Base-by-base conservation (phyloP, 1,140 invertebrate genomes). In the Agrilus planipennis region DNA sequence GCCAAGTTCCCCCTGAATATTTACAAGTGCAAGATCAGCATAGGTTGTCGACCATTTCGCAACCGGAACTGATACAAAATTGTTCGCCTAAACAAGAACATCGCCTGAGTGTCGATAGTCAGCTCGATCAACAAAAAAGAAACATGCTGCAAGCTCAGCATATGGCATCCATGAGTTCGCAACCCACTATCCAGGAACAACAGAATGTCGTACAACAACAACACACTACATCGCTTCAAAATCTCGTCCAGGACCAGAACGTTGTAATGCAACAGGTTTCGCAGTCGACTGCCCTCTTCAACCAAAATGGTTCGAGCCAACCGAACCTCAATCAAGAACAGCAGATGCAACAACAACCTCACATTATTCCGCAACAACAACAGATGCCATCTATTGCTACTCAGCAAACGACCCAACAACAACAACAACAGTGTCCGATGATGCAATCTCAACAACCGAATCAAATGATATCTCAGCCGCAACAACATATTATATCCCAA, bases 51-150 rank as follows among this genome's bases (percentile, higher is more conserved):
- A 55, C 46, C 15, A 50, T 55, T 15, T 60, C 57, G 1, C 58
- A 58, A 32, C 56, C 60, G 0, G 58, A 61, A 28, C 21, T 60
- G 28, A 45, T 57, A 39, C 54, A 55, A 38, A 32, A 49, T 2
- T 36, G 35, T 1, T 29, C 44, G 12, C 28, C 51, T 0, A 29
- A 39, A 12, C 39, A 36, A 14, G 55, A 61, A 29, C 58, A 61
- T 32, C 34, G 58, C 18, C 37, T 57, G 15, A 59, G 54, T 31
- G 55, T 61, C 3, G 57, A 61, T 25, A 51, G 55, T 42, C 57
- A 60, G 30, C 41, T 61, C 41, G 57, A 60, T 32, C 32, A 50
- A 19, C 52, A 57, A 38, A 46, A 48, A 29, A 28, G 49, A 37
- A 30, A 50, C 16, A 17, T 43, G 31, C 40, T 45, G 28, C 40